phyloP scores from a whole-genome alignment of 2,888 invertebrate species.

The Idaea biselata region DNA sequence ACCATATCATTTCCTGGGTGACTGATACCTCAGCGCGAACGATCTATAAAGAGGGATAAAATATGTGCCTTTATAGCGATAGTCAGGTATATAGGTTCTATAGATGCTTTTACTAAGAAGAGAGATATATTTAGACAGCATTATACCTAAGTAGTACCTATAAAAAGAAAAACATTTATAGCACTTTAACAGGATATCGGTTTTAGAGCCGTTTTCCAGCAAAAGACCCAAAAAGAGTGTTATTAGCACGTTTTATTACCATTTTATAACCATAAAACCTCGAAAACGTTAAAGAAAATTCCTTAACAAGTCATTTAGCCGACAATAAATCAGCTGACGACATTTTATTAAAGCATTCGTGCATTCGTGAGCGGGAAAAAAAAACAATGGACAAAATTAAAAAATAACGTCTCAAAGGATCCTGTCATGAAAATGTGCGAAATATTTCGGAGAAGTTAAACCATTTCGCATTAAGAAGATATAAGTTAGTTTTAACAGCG shows the following conservation, averaged over 20 bases:
- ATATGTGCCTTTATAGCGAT: not conserved
- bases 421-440: conserved; percentile 38
- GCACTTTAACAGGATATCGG: too few species aligned
- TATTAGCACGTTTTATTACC: conserved; percentile 3
- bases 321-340: conserved; percentile 27
- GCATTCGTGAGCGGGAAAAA: conserved; percentile 23
- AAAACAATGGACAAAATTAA: conserved; percentile 31
- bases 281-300: conserved; percentile 15
- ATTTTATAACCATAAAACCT: conserved; percentile 14
- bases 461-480: conserved; percentile 31
- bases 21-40: not conserved
- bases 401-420: conserved; percentile 32
- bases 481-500: conserved; percentile 25
- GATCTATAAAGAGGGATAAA: not conserved
- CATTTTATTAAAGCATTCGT: conserved; percentile 20
- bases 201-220: not conserved
- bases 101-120: too few species aligned
- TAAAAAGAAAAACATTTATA: too few species aligned
- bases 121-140: too few species aligned
- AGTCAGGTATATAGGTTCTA: not conserved
- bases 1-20: conserved; percentile 24
- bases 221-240: not conserved
- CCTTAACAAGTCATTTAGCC: conserved; percentile 17
- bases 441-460: conserved; percentile 35
- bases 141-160: too few species aligned